Base-by-base conservation (phyloP, 2,888 invertebrate genomes). In the Cheilosia soror region DNA sequence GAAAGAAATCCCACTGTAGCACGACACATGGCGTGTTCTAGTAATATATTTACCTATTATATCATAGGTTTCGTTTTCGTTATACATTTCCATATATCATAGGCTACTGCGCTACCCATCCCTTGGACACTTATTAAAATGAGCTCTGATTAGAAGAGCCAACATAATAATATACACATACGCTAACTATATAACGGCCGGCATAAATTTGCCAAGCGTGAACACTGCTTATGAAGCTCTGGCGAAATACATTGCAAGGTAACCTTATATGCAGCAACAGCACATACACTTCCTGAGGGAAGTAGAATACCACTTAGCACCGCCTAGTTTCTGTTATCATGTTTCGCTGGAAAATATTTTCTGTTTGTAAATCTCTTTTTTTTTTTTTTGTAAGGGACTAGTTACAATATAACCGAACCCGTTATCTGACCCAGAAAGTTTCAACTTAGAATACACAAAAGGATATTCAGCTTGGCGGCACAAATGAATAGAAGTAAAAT, bases 21-120 rank as follows among this genome's bases (percentile, higher is more conserved):
- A 85, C 84, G 84, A 66, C 31, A 85, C 9, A 55, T 80, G 40
- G 84, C 80, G 80, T 85, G 84, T 84, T 60, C 55, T 62, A 66
- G 51, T 51, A 60, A 60, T 51, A 65, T 72, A 44, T 44, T 72
- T 79, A 79, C 51, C 27, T 51, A 66, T 65, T 72, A 79, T 66
- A 44, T 71, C 76, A 83, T 69, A 60, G 62, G 80, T 80, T 76
- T 65, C n/a, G 37, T 20, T 71, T 15, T 72, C n/a, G 37, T 13
- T 71, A 15, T 72, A 55, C 31, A 51, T 60, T 53, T 75, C 40
- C 79, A 71, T 75, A 65, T 49, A 49, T 71, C 47, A 69, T 47
- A 49, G 60, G 44, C 42, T 3, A n/a, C 29, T 31, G 51, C 15
- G 7, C 37, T 49, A 49, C 76, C 71, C 71, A 85, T 85, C 76